These are phyloP conservation scores for Conomelus anceps DNA, from an alignment of 2,888 invertebrate species.

Conservation along the genomic window DNA sequence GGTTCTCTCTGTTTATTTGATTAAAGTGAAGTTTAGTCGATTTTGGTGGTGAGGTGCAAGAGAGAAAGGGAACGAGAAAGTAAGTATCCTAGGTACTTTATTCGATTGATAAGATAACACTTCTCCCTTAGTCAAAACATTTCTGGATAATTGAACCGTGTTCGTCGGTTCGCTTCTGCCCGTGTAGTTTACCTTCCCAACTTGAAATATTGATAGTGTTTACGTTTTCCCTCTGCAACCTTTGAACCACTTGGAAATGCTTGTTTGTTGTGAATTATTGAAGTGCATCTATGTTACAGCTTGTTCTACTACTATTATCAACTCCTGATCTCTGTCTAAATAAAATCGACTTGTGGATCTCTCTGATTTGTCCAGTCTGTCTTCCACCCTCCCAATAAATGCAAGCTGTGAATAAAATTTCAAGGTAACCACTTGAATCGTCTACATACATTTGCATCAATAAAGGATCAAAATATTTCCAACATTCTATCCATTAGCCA, in stretches of 20 bases:
- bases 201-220: neutral
- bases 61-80: neutral
- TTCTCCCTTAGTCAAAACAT: neutral
- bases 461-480: neutral
- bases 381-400: neutral
- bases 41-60: neutral
- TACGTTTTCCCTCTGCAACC: neutral
- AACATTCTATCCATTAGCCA: neutral
- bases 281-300: neutral
- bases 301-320: neutral
- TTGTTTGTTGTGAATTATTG: neutral
- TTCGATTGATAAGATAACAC: neutral
- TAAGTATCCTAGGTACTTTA: neutral
- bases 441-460: neutral
- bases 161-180: neutral
- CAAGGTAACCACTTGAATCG: neutral
- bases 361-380: neutral
- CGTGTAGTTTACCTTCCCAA: neutral
- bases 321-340: neutral
- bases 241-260: neutral
- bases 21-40: neutral
- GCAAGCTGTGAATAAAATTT: no score
- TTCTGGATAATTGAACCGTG: neutral
- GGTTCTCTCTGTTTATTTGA: neutral
- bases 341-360: neutral